Percentiles rank a stretch among this genome's conserved stretches.
phyloP scores from a whole-genome alignment of 1,140 invertebrate species.

The Diabrotica virgifera region DNA sequence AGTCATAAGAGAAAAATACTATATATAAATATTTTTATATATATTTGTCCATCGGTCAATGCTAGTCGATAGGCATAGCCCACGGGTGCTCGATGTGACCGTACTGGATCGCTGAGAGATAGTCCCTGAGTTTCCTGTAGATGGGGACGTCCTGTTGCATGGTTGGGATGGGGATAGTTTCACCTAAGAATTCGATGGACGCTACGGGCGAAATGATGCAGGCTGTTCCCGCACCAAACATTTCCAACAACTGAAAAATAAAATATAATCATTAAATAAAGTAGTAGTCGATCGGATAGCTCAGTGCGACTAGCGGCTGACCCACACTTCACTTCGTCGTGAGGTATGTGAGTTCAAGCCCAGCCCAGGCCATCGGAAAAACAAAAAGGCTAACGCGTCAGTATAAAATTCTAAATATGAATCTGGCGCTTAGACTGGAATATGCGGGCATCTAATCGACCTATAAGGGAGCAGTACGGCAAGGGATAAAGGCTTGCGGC shows the following conservation, averaged over 20 bases:
- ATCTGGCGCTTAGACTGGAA: too few species aligned
- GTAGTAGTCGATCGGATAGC: too few species aligned
- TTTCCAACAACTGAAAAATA: slow-evolving; percentile 74
- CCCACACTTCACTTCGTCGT: too few species aligned
- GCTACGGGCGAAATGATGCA: slow-evolving; percentile 88
- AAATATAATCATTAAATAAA: neutral
- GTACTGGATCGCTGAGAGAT: slow-evolving; percentile 83
- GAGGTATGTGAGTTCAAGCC: too few species aligned
- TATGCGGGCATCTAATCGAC: too few species aligned
- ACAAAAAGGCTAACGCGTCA: too few species aligned
- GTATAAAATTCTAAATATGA: too few species aligned
- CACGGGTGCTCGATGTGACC: slow-evolving; percentile 79
- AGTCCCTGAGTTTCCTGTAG: slow-evolving; percentile 65
- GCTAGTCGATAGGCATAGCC: slow-evolving; percentile 56
- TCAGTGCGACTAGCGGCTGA: too few species aligned
- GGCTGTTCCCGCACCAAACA: slow-evolving; percentile 94
- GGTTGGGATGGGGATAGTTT: slow-evolving; percentile 70
- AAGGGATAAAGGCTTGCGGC: too few species aligned
- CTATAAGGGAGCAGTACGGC: too few species aligned
- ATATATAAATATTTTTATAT: neutral
- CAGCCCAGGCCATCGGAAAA: too few species aligned
- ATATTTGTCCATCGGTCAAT: neutral
- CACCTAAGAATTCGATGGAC: slow-evolving; percentile 69
- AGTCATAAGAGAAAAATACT: neutral
- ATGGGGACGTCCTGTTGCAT: slow-evolving; percentile 67